Evolutionary conservation across 2,888 invertebrate species (phyloP), one percentile per base, ranked within the genome.

Genomic region (Tetranychus truncatus): DNA sequence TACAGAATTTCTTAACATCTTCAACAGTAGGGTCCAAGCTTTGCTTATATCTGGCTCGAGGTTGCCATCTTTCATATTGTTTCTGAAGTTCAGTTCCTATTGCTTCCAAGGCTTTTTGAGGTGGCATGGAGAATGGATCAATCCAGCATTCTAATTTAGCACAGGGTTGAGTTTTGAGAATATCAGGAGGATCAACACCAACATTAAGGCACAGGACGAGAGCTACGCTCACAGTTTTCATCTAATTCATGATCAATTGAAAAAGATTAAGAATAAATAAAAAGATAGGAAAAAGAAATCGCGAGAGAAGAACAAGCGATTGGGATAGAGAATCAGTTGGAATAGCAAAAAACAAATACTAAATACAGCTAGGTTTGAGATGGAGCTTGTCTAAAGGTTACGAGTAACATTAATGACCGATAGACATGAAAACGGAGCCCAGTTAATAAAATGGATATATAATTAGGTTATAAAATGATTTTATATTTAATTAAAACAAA

Each of bases 141-240:
- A 95, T 92, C 99, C 99, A 99, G 82, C 95, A 95, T 82, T 97
- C 95, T 20, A 93, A 85, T 9, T 94, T 87, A 0, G 99, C 95
- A 84, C 96, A 95, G 0, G 97, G 96, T 81, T 94, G 91, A 5
- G 95, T 95, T 84, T 97, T 97, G 65, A 95, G 90, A 75, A 97
- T 89, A 83, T 99, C 99, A 0, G 99, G 99, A 2, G 99, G 99
- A 84, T 99, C 99, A 24, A 99, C 96, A n/a, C 97, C 97, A 75
- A 99, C 92, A 84, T 99, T 99, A 67, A 99, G 86, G 83, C 99
- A 99, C 71, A 99, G 85, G 45, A 99, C 96, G 77, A 99, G 85
- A 0, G 97, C 97, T 76, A 99, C 97, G 83, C 96, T 96, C 77
- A 97, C 96, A 1, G 99, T 99, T 85, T 97, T 97, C 92, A 97